Conservation (phyloP, 1,140 invertebrate species). For the Neoseiulus cucumeris region DNA sequence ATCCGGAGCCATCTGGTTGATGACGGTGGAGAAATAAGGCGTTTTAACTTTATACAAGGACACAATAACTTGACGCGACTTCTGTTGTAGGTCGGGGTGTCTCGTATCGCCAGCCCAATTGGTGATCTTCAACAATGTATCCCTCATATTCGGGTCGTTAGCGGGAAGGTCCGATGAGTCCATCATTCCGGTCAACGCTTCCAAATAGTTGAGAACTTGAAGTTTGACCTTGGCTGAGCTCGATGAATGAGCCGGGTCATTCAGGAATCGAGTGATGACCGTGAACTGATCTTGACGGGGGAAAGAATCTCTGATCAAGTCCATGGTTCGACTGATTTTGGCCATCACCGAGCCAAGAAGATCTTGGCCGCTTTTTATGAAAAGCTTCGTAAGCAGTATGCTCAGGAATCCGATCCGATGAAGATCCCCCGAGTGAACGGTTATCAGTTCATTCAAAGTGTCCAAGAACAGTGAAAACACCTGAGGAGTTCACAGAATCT, state of each 20-base stretch:
- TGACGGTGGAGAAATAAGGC: slow-evolving; percentile 4
- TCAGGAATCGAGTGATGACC: slow-evolving; percentile 48
- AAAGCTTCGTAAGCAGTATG: slow-evolving; percentile 48
- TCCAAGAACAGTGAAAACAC: slow-evolving; percentile 82
- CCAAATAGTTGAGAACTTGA: slow-evolving; percentile 49
- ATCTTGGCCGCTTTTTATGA: slow-evolving; percentile 74
- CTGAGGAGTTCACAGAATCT: slow-evolving; percentile 21
- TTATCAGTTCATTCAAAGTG: slow-evolving; percentile 64
- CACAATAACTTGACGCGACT: neutral
- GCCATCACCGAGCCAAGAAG: slow-evolving; percentile 66
- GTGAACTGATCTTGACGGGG: slow-evolving; percentile 40
- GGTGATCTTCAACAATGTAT: neutral
- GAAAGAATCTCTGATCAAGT: slow-evolving; percentile 52
- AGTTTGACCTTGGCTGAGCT: slow-evolving; percentile 47
- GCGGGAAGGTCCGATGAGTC: slow-evolving; percentile 25
- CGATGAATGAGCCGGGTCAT: slow-evolving; percentile 71
- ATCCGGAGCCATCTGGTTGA: slow-evolving; percentile 3
- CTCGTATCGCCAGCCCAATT: neutral
- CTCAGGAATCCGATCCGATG: slow-evolving; percentile 60
- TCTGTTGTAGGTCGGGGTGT: neutral
- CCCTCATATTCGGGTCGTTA: neutral
- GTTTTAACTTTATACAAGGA: neutral
- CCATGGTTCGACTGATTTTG: slow-evolving; percentile 67
- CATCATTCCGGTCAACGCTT: slow-evolving; percentile 40
- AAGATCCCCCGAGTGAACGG: slow-evolving; percentile 61